Evolutionary conservation across 2,113 vertebrate species (phyloP), one percentile per base, ranked within the genome.

Genomic region (Trogon melanurus): DNA sequence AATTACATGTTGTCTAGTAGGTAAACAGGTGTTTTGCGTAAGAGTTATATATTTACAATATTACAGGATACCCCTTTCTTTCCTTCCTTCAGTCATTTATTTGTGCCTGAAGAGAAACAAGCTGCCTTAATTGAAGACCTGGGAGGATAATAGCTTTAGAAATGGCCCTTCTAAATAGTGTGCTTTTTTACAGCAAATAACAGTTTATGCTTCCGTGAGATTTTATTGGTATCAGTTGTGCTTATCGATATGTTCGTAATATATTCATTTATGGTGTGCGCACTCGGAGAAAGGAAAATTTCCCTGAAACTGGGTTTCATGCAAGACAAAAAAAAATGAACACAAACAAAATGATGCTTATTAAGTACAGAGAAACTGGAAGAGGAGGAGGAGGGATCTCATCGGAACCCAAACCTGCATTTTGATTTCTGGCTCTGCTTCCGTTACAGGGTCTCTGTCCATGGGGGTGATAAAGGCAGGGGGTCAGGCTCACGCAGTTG

Each of bases 331-430:
- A 61, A 70, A 41, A 56, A 47, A 44, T 20, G 56, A 67, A 4
- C 13, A 5, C 4, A 6, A 13, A 21, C 5, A 4, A 61, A 67
- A 4, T 0, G 2, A 8, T 41, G 15, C 20, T 60, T 19, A 22
- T 13, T 15, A 12, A 47, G 69, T 4, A 3, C 32, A 10, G 69
- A n/a, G 47, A 25, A 47, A 41, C 27, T 1, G 41, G 45, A 1
- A 20, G 44, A 34, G n/a, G 64, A 38, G 23, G 9, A 0, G 1
- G 30, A 73, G 45, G 17, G 50, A 16, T 54, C 75, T 25, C 60
- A 9, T 45, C 50, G 26, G 53, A 27, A 32, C n/a, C 56, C 57
- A 25, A 8, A 34, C 2, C 21, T 32, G 21, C 1, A 0, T 16
- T 51, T 53, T 16, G n/a, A 18, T 65, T 57, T 60, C 74, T 16